These are phyloP conservation scores for Cyclophora punctaria DNA, from an alignment of 2,888 invertebrate species.

Conservation along the genomic window DNA sequence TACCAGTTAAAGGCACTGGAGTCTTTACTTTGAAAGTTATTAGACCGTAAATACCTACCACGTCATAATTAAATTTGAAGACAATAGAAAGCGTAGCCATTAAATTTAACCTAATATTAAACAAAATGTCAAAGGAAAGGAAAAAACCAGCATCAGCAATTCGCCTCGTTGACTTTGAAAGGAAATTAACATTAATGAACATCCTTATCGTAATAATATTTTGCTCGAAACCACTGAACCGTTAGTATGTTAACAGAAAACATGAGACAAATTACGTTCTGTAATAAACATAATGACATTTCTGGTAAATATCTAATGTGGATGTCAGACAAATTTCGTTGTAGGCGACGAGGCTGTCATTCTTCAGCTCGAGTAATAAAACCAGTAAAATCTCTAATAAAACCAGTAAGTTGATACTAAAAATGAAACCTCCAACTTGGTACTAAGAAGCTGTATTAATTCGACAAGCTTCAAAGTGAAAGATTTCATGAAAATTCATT, in stretches of 20 bases:
- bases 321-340: not conserved
- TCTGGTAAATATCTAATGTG: conserved; percentile 2
- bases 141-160: conserved; percentile 19
- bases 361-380: too few relatives aligned
- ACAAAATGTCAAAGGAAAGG: conserved; percentile 26
- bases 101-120: conserved; percentile 22
- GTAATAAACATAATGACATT: conserved; percentile 5
- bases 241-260: conserved; percentile 17
- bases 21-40: conserved; percentile 6
- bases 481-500: conserved; percentile 7
- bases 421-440: not conserved
- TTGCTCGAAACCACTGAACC: conserved; percentile 16
- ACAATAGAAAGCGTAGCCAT: conserved; percentile 14
- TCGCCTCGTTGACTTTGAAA: conserved; percentile 29
- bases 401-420: too few relatives aligned
- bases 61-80: conserved; percentile 12
- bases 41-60: conserved; percentile 6
- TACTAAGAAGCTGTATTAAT: conserved; percentile 3
- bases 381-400: too few relatives aligned
- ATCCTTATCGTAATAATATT: conserved; percentile 28
- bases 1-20: conserved; percentile 5
- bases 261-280: conserved; percentile 18
- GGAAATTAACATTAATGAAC: conserved; percentile 34
- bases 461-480: conserved; percentile 18
- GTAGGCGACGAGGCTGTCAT: too few relatives aligned